phyloP scores from a whole-genome alignment of 2,888 invertebrate species.

The Brachyptera risi region DNA sequence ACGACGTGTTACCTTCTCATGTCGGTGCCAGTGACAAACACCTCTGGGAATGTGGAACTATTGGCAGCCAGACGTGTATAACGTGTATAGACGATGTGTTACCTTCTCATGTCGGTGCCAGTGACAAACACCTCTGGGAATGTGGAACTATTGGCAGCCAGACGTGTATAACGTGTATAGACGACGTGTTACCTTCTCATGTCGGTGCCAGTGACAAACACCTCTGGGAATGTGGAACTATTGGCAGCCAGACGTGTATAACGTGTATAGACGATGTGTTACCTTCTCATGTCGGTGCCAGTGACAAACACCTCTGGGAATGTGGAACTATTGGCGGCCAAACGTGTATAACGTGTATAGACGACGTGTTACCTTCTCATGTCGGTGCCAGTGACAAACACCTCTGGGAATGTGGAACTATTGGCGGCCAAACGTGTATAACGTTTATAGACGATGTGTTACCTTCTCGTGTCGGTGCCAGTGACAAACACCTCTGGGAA shows the following conservation, averaged over 20 bases:
- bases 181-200: slow-evolving; percentile 41
- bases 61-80: slow-evolving; percentile 98
- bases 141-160: slow-evolving; percentile 93
- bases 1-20: slow-evolving; percentile 41
- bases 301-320: slow-evolving; percentile 92
- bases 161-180: no score
- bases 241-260: slow-evolving; percentile 98
- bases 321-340: slow-evolving; percentile 93
- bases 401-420: slow-evolving; percentile 92
- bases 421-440: slow-evolving; percentile 98
- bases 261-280: no score
- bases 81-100: no score
- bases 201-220: slow-evolving; percentile 68
- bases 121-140: slow-evolving; percentile 92
- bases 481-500: slow-evolving; percentile 92
- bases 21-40: slow-evolving; percentile 68
- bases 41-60: slow-evolving; percentile 92
- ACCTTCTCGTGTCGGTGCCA: slow-evolving; percentile 48
- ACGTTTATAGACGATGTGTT: no score
- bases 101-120: slow-evolving; percentile 48
- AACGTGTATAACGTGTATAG: no score
- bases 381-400: slow-evolving; percentile 68
- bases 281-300: slow-evolving; percentile 48
- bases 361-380: slow-evolving; percentile 41
- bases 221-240: slow-evolving; percentile 92